Evolutionary conservation across 2,113 vertebrate genomes (phyloP), one percentile per base, ranked within the genome.

Genomic region (Leiothrix lutea): DNA sequence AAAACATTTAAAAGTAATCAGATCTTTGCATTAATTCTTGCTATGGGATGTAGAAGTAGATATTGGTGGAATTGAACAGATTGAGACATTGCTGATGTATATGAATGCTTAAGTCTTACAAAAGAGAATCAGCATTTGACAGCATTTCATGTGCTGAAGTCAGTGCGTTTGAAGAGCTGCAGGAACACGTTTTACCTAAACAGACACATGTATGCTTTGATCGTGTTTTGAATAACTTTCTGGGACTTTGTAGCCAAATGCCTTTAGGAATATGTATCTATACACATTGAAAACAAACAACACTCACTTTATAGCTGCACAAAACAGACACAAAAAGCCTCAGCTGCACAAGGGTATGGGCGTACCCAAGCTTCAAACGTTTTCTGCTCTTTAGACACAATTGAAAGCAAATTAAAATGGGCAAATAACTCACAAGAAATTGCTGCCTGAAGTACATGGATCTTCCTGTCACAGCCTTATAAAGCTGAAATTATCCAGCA

Each of bases 401-500:
- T 16, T 36, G 78, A 95, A 95, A 88, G 96, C 94, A 96, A 97
- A 96, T 95, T 85, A 97, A 94, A 96, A 95, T 25, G 61, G 78
- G 69, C 90, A 96, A 94, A 50, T 74, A 67, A 97, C 47, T 94
- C 7, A 21, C 88, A 96, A 88, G 62, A 95, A 95, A 95, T 62
- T 75, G 86, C 79, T 97, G 88, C 74, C 96, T 96, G 92, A 94
- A 94, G 80, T 65, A 77, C 14, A 93, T 6, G 61, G 89, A 86
- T 66, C 79, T 92, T 91, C 72, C 93, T 75, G 82, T 80, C 66
- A 74, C 44, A 4, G 91, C 81, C 93, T 97, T 71, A 88, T 11
- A 69, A 97, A 97, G 91, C 94, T 96, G 91, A 84, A 90, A 86
- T 84, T 94, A 95, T 65, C 90, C 90, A 93, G 84, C 98, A 98